Conservation (phyloP, 1,140 invertebrate species). For the Dendrolimus punctatus region DNA sequence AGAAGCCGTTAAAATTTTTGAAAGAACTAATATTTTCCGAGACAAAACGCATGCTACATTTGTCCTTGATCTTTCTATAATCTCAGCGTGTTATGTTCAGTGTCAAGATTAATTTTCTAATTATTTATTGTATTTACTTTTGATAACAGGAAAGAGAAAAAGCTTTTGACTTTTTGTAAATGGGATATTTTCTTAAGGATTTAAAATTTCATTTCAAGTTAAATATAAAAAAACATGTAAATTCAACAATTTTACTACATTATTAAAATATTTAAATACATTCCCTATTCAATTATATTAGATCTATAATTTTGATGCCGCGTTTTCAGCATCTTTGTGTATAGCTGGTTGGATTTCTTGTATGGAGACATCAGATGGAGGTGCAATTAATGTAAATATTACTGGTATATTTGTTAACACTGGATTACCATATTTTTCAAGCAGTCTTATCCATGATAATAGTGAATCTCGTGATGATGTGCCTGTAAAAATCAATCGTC, state of each 20-base stretch:
- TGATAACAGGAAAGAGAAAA: too few species aligned
- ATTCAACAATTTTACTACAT: slow-evolving; percentile 6
- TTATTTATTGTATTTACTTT: too few species aligned
- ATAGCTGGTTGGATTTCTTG: slow-evolving; percentile 41
- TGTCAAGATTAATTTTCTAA: too few species aligned
- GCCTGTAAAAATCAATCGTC: slow-evolving; percentile 62
- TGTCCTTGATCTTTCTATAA: too few species aligned
- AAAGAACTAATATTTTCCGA: too few species aligned
- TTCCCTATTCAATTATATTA: neutral
- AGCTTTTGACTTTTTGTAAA: too few species aligned
- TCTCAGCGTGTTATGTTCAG: too few species aligned
- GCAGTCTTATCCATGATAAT: slow-evolving; percentile 91
- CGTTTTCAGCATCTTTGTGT: slow-evolving; percentile 18
- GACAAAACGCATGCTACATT: too few species aligned
- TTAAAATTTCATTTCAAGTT: too few species aligned
- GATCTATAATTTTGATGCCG: slow-evolving; percentile 8
- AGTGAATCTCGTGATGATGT: slow-evolving; percentile 92
- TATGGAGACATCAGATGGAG: slow-evolving; percentile 40
- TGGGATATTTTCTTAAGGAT: too few species aligned
- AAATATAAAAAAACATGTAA: neutral
- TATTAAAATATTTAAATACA: neutral
- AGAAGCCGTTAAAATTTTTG: too few species aligned
- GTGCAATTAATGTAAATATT: slow-evolving; percentile 79
- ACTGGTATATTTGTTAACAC: slow-evolving; percentile 82
- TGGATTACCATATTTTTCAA: slow-evolving; percentile 86